Conservation (phyloP, 2,113 vertebrate genomes). For the Prinia subflava region DNA sequence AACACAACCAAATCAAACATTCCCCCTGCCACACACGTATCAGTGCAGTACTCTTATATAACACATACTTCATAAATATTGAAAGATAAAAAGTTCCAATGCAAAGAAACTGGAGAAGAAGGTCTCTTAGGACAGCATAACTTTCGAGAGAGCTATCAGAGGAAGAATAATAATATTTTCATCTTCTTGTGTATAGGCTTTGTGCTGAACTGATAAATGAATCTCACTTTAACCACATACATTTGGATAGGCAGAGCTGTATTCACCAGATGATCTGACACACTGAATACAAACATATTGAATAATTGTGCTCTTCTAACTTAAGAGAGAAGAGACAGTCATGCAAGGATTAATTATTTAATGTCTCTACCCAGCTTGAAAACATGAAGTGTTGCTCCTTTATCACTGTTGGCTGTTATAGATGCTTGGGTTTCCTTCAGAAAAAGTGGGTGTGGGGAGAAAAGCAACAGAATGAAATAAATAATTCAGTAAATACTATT, state of each 20-base stretch:
- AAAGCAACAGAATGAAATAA: neutral
- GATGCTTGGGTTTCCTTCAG: neutral
- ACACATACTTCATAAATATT: neutral
- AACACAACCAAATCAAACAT: neutral
- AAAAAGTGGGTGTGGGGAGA: neutral
- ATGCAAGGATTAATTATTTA: conserved; percentile 26
- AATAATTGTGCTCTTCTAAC: neutral
- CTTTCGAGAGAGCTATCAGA: neutral
- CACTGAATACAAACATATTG: neutral
- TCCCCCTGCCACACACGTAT: neutral
- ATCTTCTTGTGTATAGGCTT: neutral
- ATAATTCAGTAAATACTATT: neutral
- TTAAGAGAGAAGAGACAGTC: neutral
- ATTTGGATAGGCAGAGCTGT: neutral
- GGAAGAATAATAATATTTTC: neutral
- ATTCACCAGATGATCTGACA: neutral
- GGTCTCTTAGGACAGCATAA: neutral
- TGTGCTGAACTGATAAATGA: neutral
- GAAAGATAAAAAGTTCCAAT: neutral
- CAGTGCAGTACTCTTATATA: neutral
- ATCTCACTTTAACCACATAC: neutral
- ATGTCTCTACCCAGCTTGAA: neutral
- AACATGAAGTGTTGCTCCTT: neutral
- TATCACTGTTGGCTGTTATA: neutral
- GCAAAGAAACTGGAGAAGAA: neutral